Evolutionary conservation across 2,888 invertebrate species (phyloP).

Genomic region (Calliopum simillimum): DNA sequence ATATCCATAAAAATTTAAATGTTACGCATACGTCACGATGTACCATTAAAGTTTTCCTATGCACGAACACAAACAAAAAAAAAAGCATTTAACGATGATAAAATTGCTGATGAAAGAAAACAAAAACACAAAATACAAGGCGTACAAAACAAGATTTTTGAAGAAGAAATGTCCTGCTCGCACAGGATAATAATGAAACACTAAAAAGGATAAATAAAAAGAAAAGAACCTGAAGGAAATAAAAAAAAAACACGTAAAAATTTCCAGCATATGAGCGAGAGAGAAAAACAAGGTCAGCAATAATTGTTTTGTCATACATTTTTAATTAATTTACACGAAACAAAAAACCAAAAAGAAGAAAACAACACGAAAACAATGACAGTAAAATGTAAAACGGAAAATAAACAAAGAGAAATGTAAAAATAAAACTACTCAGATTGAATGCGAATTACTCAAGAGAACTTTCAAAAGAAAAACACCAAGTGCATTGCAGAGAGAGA

Average conservation of each 20-base stretch:
- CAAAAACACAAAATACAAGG: neutral
- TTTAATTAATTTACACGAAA: conserved; percentile 59
- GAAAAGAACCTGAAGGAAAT: neutral
- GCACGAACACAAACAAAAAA: conserved; percentile 31
- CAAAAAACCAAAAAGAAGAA: conserved; percentile 46
- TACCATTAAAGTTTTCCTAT: neutral
- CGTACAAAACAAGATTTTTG: neutral
- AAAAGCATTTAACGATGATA: conserved; percentile 18
- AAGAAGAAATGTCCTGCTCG: neutral
- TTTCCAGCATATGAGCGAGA: neutral
- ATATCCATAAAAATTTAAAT: neutral
- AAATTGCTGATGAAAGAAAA: neutral
- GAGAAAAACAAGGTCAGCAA: conserved; percentile 59
- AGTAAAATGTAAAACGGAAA: conserved; percentile 9
- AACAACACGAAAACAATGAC: conserved; percentile 35
- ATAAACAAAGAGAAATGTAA: neutral
- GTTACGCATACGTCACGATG: neutral
- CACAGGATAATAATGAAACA: neutral
- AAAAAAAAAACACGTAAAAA: neutral
- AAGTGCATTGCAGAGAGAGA: too few species aligned
- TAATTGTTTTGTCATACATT: conserved; percentile 57
- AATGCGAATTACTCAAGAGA: too few species aligned
- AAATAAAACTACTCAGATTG: too few species aligned
- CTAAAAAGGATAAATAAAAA: neutral
- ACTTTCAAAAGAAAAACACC: too few species aligned